Percentiles rank a stretch among this genome's conserved stretches.
Evolutionary conservation across 2,797 vertebrate genomes (phyloP).

Genomic region (Ambastaia sidthimunki): DNA sequence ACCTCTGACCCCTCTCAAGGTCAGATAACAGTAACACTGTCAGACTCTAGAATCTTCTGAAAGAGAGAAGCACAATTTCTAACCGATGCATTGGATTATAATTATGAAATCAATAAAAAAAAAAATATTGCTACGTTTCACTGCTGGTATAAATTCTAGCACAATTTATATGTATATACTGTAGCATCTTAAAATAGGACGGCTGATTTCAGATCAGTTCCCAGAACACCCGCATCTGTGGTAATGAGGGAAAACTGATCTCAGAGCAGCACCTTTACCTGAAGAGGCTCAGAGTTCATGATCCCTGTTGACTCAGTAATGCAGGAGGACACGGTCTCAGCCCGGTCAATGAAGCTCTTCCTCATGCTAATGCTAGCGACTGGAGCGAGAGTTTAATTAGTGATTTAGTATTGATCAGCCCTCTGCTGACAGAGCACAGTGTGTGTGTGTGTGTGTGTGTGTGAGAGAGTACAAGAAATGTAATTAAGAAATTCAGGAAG

Average conservation of each 20-base stretch:
- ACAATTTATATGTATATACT: neutral
- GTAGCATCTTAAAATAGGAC: neutral
- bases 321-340: constrained; percentile 65
- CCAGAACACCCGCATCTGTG: neutral
- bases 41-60: neutral
- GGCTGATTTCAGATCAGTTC: neutral
- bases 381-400: constrained; percentile 40
- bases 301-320: constrained; percentile 72
- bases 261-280: constrained; percentile 12
- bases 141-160: neutral
- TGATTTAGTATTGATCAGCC: constrained; percentile 57
- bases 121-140: neutral
- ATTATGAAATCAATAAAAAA: neutral
- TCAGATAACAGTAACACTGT: neutral
- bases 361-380: constrained; percentile 40
- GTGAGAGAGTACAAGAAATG: constrained; percentile 6
- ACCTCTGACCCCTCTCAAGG: neutral
- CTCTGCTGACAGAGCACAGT: constrained; percentile 46
- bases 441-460: constrained; percentile 8
- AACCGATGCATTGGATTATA: neutral
- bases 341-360: constrained; percentile 41
- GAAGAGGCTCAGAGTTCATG: constrained; percentile 58
- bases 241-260: constrained; percentile 17
- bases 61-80: neutral
- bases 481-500: constrained; percentile 46